These are phyloP conservation scores for Portevinia maculata DNA, from an alignment of 2,888 invertebrate species.

Conservation along the genomic window DNA sequence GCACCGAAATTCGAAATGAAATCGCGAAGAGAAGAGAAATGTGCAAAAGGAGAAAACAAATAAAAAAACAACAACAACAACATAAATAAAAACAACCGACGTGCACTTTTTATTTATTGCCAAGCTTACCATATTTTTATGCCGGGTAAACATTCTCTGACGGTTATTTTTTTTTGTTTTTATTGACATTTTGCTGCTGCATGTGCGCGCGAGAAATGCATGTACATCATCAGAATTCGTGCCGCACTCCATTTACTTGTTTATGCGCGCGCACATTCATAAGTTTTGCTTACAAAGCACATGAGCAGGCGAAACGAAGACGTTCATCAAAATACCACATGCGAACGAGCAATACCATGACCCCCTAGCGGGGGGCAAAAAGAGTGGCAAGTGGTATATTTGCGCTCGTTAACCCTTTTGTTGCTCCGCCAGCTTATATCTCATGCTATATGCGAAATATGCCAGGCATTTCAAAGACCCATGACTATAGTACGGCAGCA, in stretches of 20 bases:
- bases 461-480: constrained; percentile 57
- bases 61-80: constrained; percentile 10
- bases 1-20: constrained; percentile 57
- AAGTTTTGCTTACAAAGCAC: too few relatives aligned
- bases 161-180: constrained; percentile 30
- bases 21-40: constrained; percentile 32
- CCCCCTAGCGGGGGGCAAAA: constrained; percentile 5
- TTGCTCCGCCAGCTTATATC: constrained; percentile 59
- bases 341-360: constrained; percentile 61
- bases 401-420: constrained; percentile 66
- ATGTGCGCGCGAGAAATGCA: constrained; percentile 62
- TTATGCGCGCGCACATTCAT: constrained; percentile 34
- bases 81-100: constrained; percentile 21
- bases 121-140: constrained; percentile 48
- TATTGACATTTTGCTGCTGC: constrained; percentile 53
- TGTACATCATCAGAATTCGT: constrained; percentile 62
- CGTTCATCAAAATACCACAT: constrained; percentile 51
- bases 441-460: constrained; percentile 63
- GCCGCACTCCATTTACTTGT: constrained; percentile 47
- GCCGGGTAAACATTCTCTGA: constrained; percentile 61
- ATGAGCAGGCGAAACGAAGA: background rate
- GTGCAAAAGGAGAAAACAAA: constrained; percentile 41
- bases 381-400: constrained; percentile 10
- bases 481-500: constrained; percentile 25
- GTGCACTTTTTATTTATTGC: constrained; percentile 47